Base-by-base conservation (phyloP, 2,113 vertebrate genomes). In the Pionites leucogaster region DNA sequence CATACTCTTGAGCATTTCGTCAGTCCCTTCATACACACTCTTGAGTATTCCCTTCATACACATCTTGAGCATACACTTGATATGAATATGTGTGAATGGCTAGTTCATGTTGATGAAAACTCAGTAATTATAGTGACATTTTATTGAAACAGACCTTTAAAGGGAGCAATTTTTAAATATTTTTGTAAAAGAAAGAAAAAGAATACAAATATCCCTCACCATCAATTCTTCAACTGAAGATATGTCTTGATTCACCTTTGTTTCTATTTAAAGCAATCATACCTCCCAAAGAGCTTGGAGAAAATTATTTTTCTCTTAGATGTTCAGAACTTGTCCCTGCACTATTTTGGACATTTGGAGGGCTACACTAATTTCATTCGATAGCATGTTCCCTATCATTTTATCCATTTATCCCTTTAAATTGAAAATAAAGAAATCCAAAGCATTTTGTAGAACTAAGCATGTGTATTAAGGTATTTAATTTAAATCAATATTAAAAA, bases 241-340 rank as follows among this genome's bases (percentile, higher is more conserved):
- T 10, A 29, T 19, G 6, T 11, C 29, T 75, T 35, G 7, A 42
- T 71, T 70, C 50, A 60, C 1, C 10, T 88, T 59, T 70, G 7
- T 52, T 88, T 81, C 72, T 19, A 29, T 16, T 52, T 88, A 41
- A 80, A 70, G 13, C 35, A 39, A 44, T 13, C 5, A 18, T 33
- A 8, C 5, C 4, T 70, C 53, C 47, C 0, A 0, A 39, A n/a
- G 18, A 70, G n/a, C 6, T 29, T 69, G 39, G 18, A 74, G 52
- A 82, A 64, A 78, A 78, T 17, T 24, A 41, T n/a, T 72, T 8
- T 68, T 77, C 22, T 63, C 17, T 49, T 49, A 44, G 11, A 49
- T 22, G 18, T 53, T n/a, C 47, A 82, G 63, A 82, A 47, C 52
- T 47, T 65, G 17, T 16, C 31, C 28, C 4, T 29, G 29, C 15